phyloP scores from a whole-genome alignment of 2,888 invertebrate species.

The Pseudococcus jackbeardsleyi region DNA sequence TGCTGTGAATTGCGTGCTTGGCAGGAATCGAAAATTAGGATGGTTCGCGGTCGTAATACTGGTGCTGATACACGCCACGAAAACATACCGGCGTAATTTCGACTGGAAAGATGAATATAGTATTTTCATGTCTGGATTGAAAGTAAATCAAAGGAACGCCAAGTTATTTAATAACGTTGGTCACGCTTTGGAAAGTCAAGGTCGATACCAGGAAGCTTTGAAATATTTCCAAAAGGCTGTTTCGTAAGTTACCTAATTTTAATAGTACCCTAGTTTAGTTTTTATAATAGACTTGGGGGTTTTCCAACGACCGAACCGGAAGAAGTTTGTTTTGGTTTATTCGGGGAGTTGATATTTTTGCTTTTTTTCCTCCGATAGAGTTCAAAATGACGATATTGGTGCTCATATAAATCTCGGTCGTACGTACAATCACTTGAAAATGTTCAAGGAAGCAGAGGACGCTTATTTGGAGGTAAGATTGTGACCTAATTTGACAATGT shows the following conservation, averaged over 20 bases:
- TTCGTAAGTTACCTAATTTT: constrained; percentile 70
- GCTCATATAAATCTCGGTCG: constrained; percentile 97
- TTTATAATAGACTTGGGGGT: too few relatives aligned
- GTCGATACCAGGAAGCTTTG: constrained; percentile 81
- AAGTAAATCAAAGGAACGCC: constrained; percentile 90
- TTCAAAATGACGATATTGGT: constrained; percentile 96
- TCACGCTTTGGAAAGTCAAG: constrained; percentile 89
- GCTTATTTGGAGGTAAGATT: constrained; percentile 82
- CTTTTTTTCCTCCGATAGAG: constrained; percentile 71
- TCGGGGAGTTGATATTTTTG: not conserved
- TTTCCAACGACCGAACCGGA: too few relatives aligned
- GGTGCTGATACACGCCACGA: constrained; percentile 83
- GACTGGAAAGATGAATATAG: constrained; percentile 96
- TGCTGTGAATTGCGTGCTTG: constrained; percentile 64
- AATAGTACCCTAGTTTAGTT: not conserved
- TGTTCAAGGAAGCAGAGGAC: constrained; percentile 90
- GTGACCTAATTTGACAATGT: not conserved
- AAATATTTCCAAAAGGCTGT: constrained; percentile 93
- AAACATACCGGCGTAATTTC: constrained; percentile 89
- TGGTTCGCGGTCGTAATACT: constrained; percentile 77
- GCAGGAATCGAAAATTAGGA: constrained; percentile 75
- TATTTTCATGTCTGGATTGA: constrained; percentile 92
- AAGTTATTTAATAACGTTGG: constrained; percentile 98
- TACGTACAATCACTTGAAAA: constrained; percentile 91
- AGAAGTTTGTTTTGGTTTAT: too few relatives aligned